A percentile compares a stretch with the other conserved stretches of the same genome.
phyloP scores from a whole-genome alignment of 2,797 vertebrate genomes.

The Galago senegalensis region DNA sequence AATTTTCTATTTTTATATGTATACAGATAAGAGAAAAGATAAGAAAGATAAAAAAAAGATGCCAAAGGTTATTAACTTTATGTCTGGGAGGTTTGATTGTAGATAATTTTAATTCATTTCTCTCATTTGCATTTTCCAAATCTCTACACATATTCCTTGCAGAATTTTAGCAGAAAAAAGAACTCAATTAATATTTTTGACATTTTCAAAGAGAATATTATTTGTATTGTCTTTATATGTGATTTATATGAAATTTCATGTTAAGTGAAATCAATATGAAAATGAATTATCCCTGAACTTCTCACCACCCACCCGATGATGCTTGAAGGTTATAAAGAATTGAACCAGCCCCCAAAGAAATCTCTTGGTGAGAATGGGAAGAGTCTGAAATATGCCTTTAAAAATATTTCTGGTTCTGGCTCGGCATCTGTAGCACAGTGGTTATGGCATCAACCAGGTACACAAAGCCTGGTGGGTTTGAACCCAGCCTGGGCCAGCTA shows the following conservation, averaged over 20 bases:
- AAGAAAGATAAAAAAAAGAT: background rate
- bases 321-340: background rate
- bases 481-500: too few relatives aligned
- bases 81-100: slow-evolving; percentile 16
- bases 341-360: background rate
- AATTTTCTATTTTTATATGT: slow-evolving; percentile 41
- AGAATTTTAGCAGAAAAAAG: slow-evolving; percentile 15
- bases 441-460: too few relatives aligned
- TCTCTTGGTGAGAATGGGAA: background rate
- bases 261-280: background rate
- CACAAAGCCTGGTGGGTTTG: too few relatives aligned
- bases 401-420: background rate
- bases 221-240: slow-evolving; percentile 27
- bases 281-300: background rate
- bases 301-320: background rate
- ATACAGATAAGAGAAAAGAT: background rate
- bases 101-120: slow-evolving; percentile 18
- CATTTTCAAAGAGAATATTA: slow-evolving; percentile 48
- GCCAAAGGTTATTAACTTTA: background rate
- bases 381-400: background rate
- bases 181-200: slow-evolving; percentile 8
- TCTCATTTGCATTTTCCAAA: slow-evolving; percentile 44
- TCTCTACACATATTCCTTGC: background rate
- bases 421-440: too few relatives aligned
- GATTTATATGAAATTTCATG: background rate